Conservation (phyloP, 2,797 vertebrate genomes). For the Peromyscus melanophrys region DNA sequence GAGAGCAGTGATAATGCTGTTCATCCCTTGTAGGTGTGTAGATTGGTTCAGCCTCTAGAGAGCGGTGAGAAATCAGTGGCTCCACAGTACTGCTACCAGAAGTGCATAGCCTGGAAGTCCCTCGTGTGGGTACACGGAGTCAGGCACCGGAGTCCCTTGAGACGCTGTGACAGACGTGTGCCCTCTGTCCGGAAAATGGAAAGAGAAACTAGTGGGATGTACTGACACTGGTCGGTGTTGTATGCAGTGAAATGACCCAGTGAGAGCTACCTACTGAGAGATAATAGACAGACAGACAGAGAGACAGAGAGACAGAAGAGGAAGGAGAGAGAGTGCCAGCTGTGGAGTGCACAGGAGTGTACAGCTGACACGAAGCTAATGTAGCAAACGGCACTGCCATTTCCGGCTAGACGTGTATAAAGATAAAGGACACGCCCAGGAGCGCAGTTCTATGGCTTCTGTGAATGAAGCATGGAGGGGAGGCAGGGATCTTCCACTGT, state of each 20-base stretch:
- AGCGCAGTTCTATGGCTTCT: neutral
- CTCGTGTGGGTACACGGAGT: neutral
- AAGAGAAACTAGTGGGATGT: neutral
- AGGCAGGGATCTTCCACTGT: neutral
- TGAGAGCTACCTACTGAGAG: neutral
- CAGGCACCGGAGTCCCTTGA: neutral
- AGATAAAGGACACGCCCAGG: neutral
- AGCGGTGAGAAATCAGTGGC: neutral
- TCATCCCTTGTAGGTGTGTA: neutral
- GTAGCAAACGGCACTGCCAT: neutral
- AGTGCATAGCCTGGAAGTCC: conserved; percentile 6
- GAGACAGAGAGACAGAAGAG: too few relatives aligned
- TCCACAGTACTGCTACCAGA: neutral
- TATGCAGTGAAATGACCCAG: neutral
- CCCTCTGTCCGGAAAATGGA: conserved; percentile 13
- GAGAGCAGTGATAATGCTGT: neutral
- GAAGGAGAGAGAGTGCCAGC: neutral
- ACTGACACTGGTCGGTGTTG: neutral
- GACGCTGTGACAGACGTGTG: conserved; percentile 2
- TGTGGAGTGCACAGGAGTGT: neutral
- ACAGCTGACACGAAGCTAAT: neutral
- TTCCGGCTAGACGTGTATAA: neutral
- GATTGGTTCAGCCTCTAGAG: neutral
- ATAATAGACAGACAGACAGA: neutral
- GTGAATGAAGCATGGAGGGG: neutral